Base-by-base conservation (phyloP, 1,140 invertebrate species). In the Alviniconcha marisindica region DNA sequence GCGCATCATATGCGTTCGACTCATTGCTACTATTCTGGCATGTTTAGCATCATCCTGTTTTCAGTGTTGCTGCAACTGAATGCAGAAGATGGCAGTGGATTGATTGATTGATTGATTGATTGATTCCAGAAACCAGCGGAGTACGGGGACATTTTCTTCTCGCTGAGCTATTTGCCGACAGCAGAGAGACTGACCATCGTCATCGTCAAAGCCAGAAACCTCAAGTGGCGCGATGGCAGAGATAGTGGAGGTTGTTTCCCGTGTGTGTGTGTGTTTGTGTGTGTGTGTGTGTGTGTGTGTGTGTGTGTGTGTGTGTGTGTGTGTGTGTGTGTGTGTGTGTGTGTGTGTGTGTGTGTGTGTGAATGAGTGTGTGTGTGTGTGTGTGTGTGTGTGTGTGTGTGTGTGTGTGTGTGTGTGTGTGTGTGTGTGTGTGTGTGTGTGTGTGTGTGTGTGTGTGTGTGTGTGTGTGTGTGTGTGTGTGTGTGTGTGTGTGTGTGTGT, bases 171-270 rank as follows among this genome's bases (percentile, higher is more conserved):
- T 91, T 94, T 97, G 31, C 96, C 96, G 33, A 96, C 95, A 48
- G 96, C 96, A 56, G 97, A 97, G 81, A 94, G 96, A 79, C 92
- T 97, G 51, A 96, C 96, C 18, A 94, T 97, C 24, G 96, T 96
- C 2, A 94, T 97, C 7, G 95, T 96, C 69, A 97, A 97, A 92
- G 96, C 96, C 40, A 95, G 38, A 95, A 96, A 96, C 90, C 93
- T 97, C 0, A 95, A 96, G 90, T 91, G 90, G 89, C 83, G 84
- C 24, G 88, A 90, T 7, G 86, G 82, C 73, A 91, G 89, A 77
- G 90, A 91, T 51, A 83, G 84, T 14, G 91, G 91, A 40, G 91
- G 91, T 92, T 86, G 82, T 83, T 73, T 42, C 63, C 63, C 63
- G 31, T 66, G 15, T 18, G 5, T 21, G 21, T 7, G 21, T 60